phyloP scores from a whole-genome alignment of 2,888 invertebrate genomes.

The Lithodes maja region DNA sequence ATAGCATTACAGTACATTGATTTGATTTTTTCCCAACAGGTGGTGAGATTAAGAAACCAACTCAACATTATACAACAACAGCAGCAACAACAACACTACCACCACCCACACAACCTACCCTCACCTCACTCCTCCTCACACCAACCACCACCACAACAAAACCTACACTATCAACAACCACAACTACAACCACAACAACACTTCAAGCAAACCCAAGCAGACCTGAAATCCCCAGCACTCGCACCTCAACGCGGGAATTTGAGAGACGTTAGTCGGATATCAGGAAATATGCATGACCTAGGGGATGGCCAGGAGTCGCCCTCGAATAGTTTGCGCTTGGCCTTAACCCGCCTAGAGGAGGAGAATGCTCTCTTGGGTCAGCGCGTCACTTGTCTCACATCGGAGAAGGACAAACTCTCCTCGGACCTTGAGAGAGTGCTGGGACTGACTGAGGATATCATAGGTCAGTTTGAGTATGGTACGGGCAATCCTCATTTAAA shows the following conservation, averaged over 20 bases:
- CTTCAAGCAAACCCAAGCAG: not conserved
- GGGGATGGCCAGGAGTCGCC: conserved; percentile 61
- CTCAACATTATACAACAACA: conserved; percentile 65
- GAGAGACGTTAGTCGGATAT: not conserved
- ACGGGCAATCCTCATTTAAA: too few relatives aligned
- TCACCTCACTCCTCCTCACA: conserved; percentile 38
- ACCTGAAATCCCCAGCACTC: not conserved
- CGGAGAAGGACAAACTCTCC: conserved; percentile 50
- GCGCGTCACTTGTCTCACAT: conserved; percentile 37
- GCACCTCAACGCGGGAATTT: not conserved
- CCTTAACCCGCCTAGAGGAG: conserved; percentile 48
- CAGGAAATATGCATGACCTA: conserved; percentile 22
- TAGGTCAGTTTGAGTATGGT: conserved; percentile 32
- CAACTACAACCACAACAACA: not conserved
- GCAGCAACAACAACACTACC: conserved; percentile 44
- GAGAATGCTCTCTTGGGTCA: conserved; percentile 48
- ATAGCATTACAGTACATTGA: too few relatives aligned
- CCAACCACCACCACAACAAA: conserved; percentile 15
- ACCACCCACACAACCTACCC: conserved; percentile 14
- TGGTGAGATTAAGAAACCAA: conserved; percentile 66
- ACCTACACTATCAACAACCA: conserved; percentile 9
- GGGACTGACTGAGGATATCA: conserved; percentile 52
- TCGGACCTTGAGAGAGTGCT: conserved; percentile 57
- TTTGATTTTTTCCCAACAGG: conserved; percentile 31
- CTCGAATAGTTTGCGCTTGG: conserved; percentile 33